Evolutionary conservation across 1,140 invertebrate genomes (phyloP).

Genomic region (Drosophila ironensis): DNA sequence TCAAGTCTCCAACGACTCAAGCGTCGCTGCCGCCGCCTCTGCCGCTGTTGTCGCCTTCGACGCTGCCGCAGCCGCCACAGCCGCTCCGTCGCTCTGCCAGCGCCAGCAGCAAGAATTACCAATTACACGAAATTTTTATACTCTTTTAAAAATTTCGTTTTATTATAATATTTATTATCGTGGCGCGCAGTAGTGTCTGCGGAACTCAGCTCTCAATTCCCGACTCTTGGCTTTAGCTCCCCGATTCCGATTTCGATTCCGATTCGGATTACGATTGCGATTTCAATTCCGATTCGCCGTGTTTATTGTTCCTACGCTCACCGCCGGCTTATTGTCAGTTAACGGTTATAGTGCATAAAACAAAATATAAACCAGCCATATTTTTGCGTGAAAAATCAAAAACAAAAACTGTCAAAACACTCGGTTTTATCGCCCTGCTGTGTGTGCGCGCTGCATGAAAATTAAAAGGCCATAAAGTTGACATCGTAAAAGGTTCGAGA

Average conservation of each 20-base stretch:
- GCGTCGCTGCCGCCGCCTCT: constrained; percentile 23
- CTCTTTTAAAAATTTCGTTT: constrained; percentile 82
- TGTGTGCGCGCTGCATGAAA: constrained; percentile 58
- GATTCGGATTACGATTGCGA: constrained; percentile 37
- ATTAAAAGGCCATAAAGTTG: constrained; percentile 78
- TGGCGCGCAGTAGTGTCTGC: constrained; percentile 82
- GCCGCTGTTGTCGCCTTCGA: constrained; percentile 32
- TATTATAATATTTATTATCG: constrained; percentile 82
- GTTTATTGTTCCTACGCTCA: constrained; percentile 62
- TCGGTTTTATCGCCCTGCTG: constrained; percentile 7
- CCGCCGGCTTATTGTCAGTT: constrained; percentile 77
- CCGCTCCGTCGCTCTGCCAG: constrained; percentile 45
- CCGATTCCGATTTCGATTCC: constrained; percentile 38
- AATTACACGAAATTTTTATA: constrained; percentile 82
- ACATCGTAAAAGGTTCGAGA: constrained; percentile 50
- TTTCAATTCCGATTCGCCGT: constrained; percentile 34
- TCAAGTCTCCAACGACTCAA: constrained; percentile 59
- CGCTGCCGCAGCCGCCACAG: constrained; percentile 28
- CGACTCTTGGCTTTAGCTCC: constrained; percentile 49
- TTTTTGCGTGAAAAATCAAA: constrained; percentile 21
- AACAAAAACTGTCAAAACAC: constrained; percentile 41
- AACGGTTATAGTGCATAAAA: constrained; percentile 71
- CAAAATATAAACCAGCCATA: background rate
- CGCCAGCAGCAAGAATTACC: constrained; percentile 80
- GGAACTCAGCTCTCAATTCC: constrained; percentile 66